Evolutionary conservation across 92 coral and sea anemone genomes (phyloP).

Genomic region (Ricordea florida): DNA sequence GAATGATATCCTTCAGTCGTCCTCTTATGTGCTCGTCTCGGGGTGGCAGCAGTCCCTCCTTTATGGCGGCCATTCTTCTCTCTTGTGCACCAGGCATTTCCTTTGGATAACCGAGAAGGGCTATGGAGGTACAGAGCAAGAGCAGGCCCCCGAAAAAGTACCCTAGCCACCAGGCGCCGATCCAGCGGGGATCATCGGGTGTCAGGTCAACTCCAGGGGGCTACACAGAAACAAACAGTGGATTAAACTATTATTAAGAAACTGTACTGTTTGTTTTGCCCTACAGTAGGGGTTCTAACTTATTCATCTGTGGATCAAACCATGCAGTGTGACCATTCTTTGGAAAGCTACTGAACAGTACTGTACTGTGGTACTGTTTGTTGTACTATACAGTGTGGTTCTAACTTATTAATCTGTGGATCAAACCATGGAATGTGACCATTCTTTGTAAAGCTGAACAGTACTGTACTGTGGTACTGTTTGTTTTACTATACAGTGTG

Average conservation of each 20-base stretch:
- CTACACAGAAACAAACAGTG: conserved; percentile 33
- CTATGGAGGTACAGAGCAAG: conserved; percentile 82
- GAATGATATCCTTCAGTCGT: conserved; percentile 80
- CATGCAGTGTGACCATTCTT: neutral
- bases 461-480: no score
- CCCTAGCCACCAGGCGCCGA: conserved; percentile 99
- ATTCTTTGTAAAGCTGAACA: no score
- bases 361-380: no score
- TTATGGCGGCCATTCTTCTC: conserved; percentile 77
- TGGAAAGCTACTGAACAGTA: neutral
- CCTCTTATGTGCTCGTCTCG: conserved; percentile 89
- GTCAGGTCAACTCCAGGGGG: conserved; percentile 97
- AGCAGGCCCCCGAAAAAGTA: conserved; percentile 95
- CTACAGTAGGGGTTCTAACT: neutral
- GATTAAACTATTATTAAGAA: neutral
- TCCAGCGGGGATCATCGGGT: conserved; percentile 99
- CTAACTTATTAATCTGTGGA: no score
- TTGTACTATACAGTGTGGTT: no score
- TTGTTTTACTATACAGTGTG: no score
- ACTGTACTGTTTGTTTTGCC: neutral
- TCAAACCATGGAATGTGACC: no score
- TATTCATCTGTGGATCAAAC: neutral
- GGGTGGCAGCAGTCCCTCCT: conserved; percentile 87
- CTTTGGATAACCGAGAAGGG: conserved; percentile 93
- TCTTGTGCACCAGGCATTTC: conserved; percentile 99